Base-by-base conservation (phyloP, 2,113 vertebrate genomes). In the Trochalopteron elliotii region DNA sequence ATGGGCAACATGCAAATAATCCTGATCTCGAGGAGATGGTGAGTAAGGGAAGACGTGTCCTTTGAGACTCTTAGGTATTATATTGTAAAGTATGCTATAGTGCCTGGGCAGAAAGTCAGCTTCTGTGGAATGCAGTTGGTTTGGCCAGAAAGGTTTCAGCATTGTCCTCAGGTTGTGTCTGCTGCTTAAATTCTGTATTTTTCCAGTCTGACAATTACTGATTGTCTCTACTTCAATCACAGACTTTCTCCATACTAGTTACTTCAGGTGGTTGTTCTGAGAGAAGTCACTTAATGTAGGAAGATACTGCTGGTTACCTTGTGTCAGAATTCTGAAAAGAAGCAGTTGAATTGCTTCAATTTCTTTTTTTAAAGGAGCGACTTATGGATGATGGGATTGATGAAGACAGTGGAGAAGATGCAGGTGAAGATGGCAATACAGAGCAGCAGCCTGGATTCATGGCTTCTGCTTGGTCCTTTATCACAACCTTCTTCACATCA, bases 401-500 rank as follows among this genome's bases (percentile, higher is more conserved):
- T 63, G 99, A 99, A 11, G 98, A 99, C 64, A 98, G 97, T 0
- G 98, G 98, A 55, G 99, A 99, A 95, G 98, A 99, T 72, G 96
- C 95, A 15, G 97, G 94, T 5, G 99, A 99, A 52, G 99, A 98
- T 45, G 97, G 96, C 17, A 98, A 97, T 84, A 97, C 95, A 20
- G 90, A 90, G 45, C 98, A 98, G 7, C 97, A 98, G 69, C 97
- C 98, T 20, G 99, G 99, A 65, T 98, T 99, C 94, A 97, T 99
- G 96, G 99, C 99, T 47, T 99, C 99, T 71, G 99, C 99, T 5
- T 99, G 99, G 99, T 99, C 99, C 8, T 99, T 99, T 91, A 98
- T 99, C 95, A 98, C 98, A 61, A 99, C 99, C 31, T 99, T 99
- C 97, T 99, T 99, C 93, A 99, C 99, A 82, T 99, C 99, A 1